Evolutionary conservation across 2,888 invertebrate genomes (phyloP), one percentile per base, ranked within the genome.

Genomic region (Tipula unca): DNA sequence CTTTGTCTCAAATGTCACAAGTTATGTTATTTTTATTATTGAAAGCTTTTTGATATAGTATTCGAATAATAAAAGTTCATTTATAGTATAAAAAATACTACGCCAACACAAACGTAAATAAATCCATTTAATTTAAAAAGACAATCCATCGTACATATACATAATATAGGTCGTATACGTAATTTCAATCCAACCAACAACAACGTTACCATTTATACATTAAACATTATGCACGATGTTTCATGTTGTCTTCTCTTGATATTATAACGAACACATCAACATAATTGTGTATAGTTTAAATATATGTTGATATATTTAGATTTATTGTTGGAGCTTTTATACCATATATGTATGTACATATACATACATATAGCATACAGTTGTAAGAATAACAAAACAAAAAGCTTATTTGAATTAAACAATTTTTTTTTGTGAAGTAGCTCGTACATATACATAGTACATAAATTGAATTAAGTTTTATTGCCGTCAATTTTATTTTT

Each of bases 221-320:
- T 6, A 17, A 54, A 17, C 48, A 54, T 54, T 54, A 17, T 54
- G 48, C 48, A 54, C 8, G 48, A 54, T 54, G 48, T 39, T 39
- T 39, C 0, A 13, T 39, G 48, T 6, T 54, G 48, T 54, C 25
- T 69, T 13, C 25, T 13, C 25, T 3, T 1, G 6, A 35, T n/a
- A n/a, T n/a, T 6, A 10, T 10, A 39, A 39, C 25, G 25, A 10
- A 6, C 20, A 69, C 69, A 69, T 39, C 39, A 39, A 39, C 39
- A 48, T 48, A 17, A 48, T 25, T 69, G 25, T 25, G 25, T 69
- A 25, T 69, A 69, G 69, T 69, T 69, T 69, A 69, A 69, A 69
- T 25, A 69, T 69, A 69, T 69, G 69, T 69, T 69, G 69, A 69
- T 69, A 69, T 69, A 69, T 69, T 69, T 69, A 69, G 69, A 69